Percentiles rank a stretch among this genome's conserved stretches.
Conservation (phyloP, 2,113 vertebrate species). For the Mustela nigripes region DNA sequence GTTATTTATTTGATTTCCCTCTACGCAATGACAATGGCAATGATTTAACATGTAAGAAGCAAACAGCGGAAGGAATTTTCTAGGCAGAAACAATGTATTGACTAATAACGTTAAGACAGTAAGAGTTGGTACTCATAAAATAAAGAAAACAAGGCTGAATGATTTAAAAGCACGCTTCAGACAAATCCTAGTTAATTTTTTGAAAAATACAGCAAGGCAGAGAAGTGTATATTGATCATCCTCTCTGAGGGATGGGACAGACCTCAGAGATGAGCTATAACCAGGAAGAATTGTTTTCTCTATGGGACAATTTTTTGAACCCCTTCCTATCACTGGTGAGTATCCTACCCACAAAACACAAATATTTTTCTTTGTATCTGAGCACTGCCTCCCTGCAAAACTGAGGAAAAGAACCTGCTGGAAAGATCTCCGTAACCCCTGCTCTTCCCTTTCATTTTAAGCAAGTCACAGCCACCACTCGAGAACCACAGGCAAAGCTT, state of each 20-base stretch:
- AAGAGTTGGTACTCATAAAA: not conserved
- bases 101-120: conserved; percentile 62
- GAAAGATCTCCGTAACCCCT: conserved; percentile 48
- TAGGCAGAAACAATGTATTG: conserved; percentile 53
- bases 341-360: conserved; percentile 78
- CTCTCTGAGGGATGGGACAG: conserved; percentile 65
- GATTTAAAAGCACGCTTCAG: conserved; percentile 70
- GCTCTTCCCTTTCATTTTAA: not conserved
- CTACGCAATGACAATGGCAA: not conserved
- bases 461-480: not conserved
- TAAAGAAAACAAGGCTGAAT: conserved; percentile 62
- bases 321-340: conserved; percentile 74
- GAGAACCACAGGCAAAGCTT: not conserved
- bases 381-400: conserved; percentile 58
- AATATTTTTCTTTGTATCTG: conserved; percentile 84
- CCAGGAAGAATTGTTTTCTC: conserved; percentile 79
- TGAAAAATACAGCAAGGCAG: conserved; percentile 69
- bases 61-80: conserved; percentile 58
- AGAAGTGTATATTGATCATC: conserved; percentile 67
- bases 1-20: conserved; percentile 64
- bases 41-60: not conserved
- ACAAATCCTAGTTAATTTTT: conserved; percentile 71
- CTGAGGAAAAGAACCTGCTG: conserved; percentile 69
- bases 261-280: conserved; percentile 78
- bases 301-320: conserved; percentile 83